Evolutionary conservation across 2,888 invertebrate genomes (phyloP).

Genomic region (Stenotaenia linearis): DNA sequence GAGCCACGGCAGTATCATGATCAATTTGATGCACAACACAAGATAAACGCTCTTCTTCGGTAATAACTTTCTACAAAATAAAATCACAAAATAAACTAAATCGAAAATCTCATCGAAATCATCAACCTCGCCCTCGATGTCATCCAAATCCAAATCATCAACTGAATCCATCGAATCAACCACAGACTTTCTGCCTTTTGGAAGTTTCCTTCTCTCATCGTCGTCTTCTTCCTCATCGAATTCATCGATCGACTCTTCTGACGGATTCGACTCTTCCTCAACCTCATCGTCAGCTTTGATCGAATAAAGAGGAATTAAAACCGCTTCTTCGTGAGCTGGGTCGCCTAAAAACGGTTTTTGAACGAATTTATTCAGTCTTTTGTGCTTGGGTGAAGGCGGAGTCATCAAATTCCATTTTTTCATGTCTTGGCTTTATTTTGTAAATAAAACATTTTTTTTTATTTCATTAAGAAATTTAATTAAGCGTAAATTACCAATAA

Average conservation of each 20-base stretch:
- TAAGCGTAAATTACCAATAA: constrained; percentile 55
- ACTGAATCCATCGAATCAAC: neutral
- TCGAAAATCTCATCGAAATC: neutral
- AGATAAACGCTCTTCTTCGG: constrained; percentile 72
- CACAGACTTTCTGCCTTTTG: neutral
- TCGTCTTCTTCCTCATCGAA: neutral
- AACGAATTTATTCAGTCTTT: neutral
- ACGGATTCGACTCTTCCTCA: neutral
- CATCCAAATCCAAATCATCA: neutral
- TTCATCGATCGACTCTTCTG: neutral
- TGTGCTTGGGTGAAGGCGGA: neutral
- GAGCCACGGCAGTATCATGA: constrained; percentile 69
- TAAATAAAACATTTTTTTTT: neutral
- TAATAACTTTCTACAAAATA: constrained; percentile 50
- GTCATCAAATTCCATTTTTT: constrained; percentile 21
- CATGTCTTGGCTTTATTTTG: neutral
- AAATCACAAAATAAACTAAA: neutral
- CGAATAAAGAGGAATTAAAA: neutral
- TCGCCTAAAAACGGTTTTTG: constrained; percentile 1
- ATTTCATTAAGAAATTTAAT: too few relatives aligned
- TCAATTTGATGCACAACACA: constrained; percentile 65
- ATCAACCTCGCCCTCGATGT: neutral
- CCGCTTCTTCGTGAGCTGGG: neutral
- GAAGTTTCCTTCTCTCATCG: neutral
- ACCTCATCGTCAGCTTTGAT: neutral